phyloP scores from a whole-genome alignment of 37 sponge, comb jelly and placozoan genomes.

The Chondrilla cf. caribensis region DNA sequence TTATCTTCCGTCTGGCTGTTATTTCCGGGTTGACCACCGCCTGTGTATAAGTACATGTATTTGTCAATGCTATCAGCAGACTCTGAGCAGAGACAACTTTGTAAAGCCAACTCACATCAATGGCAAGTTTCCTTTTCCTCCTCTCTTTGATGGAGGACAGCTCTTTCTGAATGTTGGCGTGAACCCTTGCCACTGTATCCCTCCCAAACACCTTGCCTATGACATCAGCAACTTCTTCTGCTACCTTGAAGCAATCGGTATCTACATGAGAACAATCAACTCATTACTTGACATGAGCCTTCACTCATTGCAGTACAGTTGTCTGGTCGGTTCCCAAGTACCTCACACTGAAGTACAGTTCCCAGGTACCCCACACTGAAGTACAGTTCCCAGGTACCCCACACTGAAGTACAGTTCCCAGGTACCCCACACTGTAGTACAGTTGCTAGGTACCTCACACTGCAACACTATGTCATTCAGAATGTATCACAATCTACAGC shows the following conservation, averaged over 20 bases:
- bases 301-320: too few relatives aligned
- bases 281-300: not conserved
- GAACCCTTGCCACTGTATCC: conserved; percentile 52
- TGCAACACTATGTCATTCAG: too few relatives aligned
- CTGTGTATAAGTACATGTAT: too few relatives aligned
- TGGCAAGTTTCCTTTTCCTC: conserved; percentile 59
- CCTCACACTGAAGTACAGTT: too few relatives aligned
- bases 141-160: conserved; percentile 35
- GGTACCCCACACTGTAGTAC: not conserved
- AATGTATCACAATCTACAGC: too few relatives aligned
- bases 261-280: conserved; percentile 5
- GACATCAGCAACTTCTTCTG: conserved; percentile 69
- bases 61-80: too few relatives aligned
- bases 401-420: not conserved
- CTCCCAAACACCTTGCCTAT: conserved; percentile 57
- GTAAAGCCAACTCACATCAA: conserved; percentile 43
- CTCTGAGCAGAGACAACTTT: too few relatives aligned
- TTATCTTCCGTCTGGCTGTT: conserved; percentile 32
- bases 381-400: not conserved
- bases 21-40: conserved; percentile 68
- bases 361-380: too few relatives aligned
- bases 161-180: conserved; percentile 49
- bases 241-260: conserved; percentile 47
- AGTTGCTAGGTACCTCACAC: not conserved
- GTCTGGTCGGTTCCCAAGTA: too few relatives aligned